A percentile compares a stretch with the other conserved stretches of the same genome.
phyloP scores from a whole-genome alignment of 2,888 invertebrate genomes.

The Nebria salina region DNA sequence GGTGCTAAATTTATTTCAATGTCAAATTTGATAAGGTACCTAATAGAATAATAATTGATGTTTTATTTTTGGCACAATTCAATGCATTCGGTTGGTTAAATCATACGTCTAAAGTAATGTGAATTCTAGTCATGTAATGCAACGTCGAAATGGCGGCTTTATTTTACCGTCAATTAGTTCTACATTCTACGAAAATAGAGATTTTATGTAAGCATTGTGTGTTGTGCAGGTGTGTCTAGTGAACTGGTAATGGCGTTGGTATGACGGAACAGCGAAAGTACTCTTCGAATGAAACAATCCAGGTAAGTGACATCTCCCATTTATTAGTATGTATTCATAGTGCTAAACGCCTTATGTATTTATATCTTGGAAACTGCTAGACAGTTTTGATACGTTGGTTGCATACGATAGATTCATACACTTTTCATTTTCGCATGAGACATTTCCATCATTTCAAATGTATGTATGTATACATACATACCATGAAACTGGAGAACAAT shows the following conservation, averaged over 20 bases:
- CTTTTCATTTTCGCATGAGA: background rate
- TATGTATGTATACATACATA: no score
- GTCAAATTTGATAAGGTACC: no score
- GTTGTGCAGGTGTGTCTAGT: conserved; percentile 25
- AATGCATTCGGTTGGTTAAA: no score
- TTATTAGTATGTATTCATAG: background rate
- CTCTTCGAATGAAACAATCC: conserved; percentile 49
- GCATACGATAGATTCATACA: background rate
- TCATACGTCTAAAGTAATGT: no score
- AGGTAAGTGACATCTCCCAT: conserved; percentile 35
- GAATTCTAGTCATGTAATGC: no score
- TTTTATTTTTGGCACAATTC: no score
- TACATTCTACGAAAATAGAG: no score
- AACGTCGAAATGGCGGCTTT: no score
- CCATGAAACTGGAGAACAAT: background rate
- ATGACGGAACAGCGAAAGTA: conserved; percentile 49
- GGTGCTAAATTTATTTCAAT: no score
- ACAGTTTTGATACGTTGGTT: conserved; percentile 4
- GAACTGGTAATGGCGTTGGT: conserved; percentile 43
- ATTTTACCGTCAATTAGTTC: no score
- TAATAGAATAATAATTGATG: no score
- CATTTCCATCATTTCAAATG: background rate
- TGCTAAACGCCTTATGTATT: background rate
- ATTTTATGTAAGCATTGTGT: conserved; percentile 10
- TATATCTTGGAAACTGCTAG: background rate